Evolutionary conservation across 2,888 invertebrate species (phyloP), one percentile per base, ranked within the genome.

Genomic region (Dryomyza anilis): DNA sequence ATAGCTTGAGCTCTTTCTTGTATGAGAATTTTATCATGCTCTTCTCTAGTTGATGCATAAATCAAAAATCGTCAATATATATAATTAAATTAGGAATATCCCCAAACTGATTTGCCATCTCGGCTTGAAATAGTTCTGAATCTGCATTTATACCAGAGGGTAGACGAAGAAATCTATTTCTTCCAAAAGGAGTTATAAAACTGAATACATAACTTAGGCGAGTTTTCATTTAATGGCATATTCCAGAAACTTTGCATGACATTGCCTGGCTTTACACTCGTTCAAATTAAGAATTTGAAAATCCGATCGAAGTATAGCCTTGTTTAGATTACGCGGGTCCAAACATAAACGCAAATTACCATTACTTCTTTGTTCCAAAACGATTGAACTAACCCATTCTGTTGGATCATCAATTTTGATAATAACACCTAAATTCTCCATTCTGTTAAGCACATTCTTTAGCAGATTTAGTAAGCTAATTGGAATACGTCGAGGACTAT

Each of bases 271-370:
- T 25, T 68, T 68, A 55, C 68, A 67, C 2, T 63, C 63, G 5
- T 69, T 63, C 21, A 65, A 55, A 36, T 63, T 58, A 16, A 61
- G 61, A 57, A 69, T 65, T 25, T 64, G 52, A 55, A 43, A 69
- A 61, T 67, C 67, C 14, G 67, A 59, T 16, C 69, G 45, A 7
- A 65, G 43, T 39, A 71, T 57, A 3, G 58, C 69, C 19, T 66
- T 68, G 46, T 68, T 71, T 56, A 69, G 59, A 65, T 67, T 69
- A 65, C 67, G 63, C 6, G 69, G 69, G 21, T 71, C 71, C 33
- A 70, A 45, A 48, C 70, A 68, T 4, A 70, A 14, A 25, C 67
- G 55, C 12, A 71, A 43, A n/a, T 30, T 67, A 8, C 67, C 66
- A 65, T 67, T 71, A 0, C 66, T 50, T 60, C 69, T 70, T 43